A percentile compares a stretch with the other conserved stretches of the same genome.
Conservation (phyloP, 2,888 invertebrate species). For the Gryllus longicercus region DNA sequence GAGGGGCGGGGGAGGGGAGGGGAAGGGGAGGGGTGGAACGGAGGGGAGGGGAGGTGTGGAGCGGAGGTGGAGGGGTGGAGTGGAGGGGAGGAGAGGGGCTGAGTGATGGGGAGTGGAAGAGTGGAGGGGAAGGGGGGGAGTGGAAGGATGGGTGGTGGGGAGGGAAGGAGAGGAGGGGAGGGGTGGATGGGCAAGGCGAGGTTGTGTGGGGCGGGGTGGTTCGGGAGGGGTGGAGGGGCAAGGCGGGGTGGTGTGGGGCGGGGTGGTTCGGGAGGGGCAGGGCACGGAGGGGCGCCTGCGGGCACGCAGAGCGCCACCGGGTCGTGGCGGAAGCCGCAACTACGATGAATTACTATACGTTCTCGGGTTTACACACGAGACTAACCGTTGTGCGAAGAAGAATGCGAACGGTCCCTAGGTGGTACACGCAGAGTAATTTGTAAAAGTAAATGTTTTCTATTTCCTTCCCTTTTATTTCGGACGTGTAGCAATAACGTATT, state of each 20-base stretch:
- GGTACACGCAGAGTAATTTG: slow-evolving; percentile 9
- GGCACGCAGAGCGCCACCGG: not conserved
- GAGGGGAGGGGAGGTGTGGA: too few relatives aligned
- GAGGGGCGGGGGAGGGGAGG: too few relatives aligned
- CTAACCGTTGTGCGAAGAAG: not conserved
- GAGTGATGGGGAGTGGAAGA: fast-evolving
- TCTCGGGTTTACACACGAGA: slow-evolving; percentile 6
- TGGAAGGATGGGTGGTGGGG: not conserved
- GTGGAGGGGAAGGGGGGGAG: not conserved
- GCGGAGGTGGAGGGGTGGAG: too few relatives aligned
- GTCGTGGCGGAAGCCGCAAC: not conserved
- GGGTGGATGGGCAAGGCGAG: too few relatives aligned
- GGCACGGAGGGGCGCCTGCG: not conserved
- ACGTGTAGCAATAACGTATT: slow-evolving; percentile 17
- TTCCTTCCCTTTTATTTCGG: slow-evolving; percentile 3
- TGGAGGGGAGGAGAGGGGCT: too few relatives aligned
- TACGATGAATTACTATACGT: slow-evolving; percentile 6
- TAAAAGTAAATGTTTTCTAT: slow-evolving; percentile 17
- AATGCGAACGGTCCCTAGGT: not conserved
- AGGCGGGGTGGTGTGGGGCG: too few relatives aligned
- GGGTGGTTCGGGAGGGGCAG: not conserved
- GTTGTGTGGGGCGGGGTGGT: too few relatives aligned
- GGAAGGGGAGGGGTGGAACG: too few relatives aligned
- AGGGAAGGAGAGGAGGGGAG: fast-evolving
- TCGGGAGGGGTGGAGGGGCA: too few relatives aligned